These are phyloP conservation scores for Mirza zaza DNA, from an alignment of 2,113 vertebrate genomes.

Conservation along the genomic window DNA sequence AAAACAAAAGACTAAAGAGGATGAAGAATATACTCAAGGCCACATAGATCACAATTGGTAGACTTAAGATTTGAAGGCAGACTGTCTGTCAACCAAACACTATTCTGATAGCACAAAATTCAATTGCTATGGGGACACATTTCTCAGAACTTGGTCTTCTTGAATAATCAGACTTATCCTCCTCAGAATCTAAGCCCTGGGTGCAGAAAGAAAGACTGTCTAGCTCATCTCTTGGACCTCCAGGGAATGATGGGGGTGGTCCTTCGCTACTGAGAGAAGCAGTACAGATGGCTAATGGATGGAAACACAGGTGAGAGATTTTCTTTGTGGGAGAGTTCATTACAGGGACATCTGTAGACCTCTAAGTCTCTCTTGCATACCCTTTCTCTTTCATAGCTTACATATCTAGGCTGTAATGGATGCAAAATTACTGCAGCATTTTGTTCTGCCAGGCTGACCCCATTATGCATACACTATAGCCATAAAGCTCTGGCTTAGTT, in stretches of 20 bases:
- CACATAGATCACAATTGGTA: neutral
- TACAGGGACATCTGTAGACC: slow-evolving; percentile 37
- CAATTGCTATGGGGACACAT: neutral
- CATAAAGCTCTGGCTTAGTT: slow-evolving; percentile 71
- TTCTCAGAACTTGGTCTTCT: neutral
- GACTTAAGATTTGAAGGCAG: neutral
- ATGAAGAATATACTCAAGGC: neutral
- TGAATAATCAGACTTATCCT: neutral
- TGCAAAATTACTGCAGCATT: slow-evolving; percentile 68
- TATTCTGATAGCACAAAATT: neutral
- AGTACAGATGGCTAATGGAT: slow-evolving; percentile 21
- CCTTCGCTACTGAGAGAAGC: neutral
- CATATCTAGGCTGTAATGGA: slow-evolving; percentile 67
- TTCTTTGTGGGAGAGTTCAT: slow-evolving; percentile 49
- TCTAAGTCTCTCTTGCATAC: slow-evolving; percentile 34
- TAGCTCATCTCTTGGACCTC: neutral
- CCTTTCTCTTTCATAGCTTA: slow-evolving; percentile 33
- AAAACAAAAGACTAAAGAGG: neutral
- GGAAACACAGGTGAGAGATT: neutral
- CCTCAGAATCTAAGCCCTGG: neutral
- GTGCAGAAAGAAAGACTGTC: neutral
- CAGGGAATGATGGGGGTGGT: neutral
- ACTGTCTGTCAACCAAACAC: neutral
- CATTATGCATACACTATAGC: neutral
- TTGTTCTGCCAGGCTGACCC: slow-evolving; percentile 70